Percentiles rank a stretch among this genome's conserved stretches.
Conservation (phyloP, 2,888 invertebrate species). For the Pachliopta kotzebuea region DNA sequence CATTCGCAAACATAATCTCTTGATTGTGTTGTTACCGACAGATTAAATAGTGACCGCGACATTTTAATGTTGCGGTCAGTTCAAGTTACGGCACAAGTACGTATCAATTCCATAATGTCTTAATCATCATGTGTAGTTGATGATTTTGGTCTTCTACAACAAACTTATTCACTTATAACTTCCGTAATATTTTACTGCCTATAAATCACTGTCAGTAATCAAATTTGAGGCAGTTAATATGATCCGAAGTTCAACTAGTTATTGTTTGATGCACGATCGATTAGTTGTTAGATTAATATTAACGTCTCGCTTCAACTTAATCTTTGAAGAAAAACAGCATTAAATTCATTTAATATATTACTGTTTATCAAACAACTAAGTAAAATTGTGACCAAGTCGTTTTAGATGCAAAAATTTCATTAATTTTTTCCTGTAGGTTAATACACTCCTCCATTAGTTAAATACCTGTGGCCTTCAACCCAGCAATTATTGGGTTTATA, state of each 20-base stretch:
- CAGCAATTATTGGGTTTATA: background rate
- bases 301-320: conserved; percentile 21
- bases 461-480: too few species aligned
- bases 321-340: too few species aligned
- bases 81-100: conserved; percentile 23
- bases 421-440: too few species aligned
- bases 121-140: conserved; percentile 1
- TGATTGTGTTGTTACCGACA: conserved; percentile 18
- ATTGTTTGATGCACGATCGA: conserved; percentile 9
- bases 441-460: too few species aligned
- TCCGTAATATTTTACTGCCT: background rate
- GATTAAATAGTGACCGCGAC: conserved; percentile 24
- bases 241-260: conserved; percentile 8
- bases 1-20: conserved; percentile 17
- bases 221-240: conserved; percentile 16
- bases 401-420: too few species aligned
- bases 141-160: conserved; percentile 3
- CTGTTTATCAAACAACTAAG: too few species aligned
- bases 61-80: conserved; percentile 25
- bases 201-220: conserved; percentile 19
- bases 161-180: background rate
- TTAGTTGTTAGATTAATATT: background rate
- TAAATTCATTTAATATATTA: too few species aligned
- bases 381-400: too few species aligned
- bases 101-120: conserved; percentile 16